Conservation (phyloP, 53 echinoderm and acorn worm genomes). For the Echinarachnius parma region DNA sequence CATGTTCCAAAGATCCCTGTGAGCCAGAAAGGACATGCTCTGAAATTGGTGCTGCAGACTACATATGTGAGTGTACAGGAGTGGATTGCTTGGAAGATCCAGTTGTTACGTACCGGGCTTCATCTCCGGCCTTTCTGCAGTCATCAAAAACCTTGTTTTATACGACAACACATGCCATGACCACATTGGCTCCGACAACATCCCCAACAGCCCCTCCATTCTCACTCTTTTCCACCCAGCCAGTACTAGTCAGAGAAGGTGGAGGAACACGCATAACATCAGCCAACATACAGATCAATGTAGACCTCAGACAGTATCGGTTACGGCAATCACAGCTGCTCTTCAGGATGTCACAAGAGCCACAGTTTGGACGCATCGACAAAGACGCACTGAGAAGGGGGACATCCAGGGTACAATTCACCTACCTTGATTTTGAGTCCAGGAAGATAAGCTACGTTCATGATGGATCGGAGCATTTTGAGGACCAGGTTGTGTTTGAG, state of each 20-base stretch:
- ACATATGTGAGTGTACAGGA: conserved; percentile 55
- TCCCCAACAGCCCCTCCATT: conserved; percentile 20
- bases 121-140: no score
- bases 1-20: conserved; percentile 64
- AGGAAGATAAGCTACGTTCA: conserved; percentile 80
- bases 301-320: conserved; percentile 54
- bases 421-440: conserved; percentile 68
- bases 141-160: no score
- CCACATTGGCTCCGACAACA: no score
- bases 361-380: conserved; percentile 66
- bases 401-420: conserved; percentile 62
- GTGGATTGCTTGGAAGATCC: no score
- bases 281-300: conserved; percentile 69
- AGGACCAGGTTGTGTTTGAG: conserved; percentile 61
- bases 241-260: conserved; percentile 71
- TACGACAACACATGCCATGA: no score
- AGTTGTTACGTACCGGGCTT: no score
- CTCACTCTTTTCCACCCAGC: conserved; percentile 22
- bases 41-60: conserved; percentile 59
- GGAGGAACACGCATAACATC: conserved; percentile 63
- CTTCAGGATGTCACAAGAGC: conserved; percentile 51
- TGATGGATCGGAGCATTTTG: conserved; percentile 87
- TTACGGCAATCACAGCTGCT: conserved; percentile 79
- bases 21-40: conserved; percentile 53
- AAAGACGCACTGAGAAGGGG: conserved; percentile 69